Evolutionary conservation across 2,888 invertebrate genomes (phyloP), one percentile per base, ranked within the genome.

Genomic region (Zygogramma bicolorata): DNA sequence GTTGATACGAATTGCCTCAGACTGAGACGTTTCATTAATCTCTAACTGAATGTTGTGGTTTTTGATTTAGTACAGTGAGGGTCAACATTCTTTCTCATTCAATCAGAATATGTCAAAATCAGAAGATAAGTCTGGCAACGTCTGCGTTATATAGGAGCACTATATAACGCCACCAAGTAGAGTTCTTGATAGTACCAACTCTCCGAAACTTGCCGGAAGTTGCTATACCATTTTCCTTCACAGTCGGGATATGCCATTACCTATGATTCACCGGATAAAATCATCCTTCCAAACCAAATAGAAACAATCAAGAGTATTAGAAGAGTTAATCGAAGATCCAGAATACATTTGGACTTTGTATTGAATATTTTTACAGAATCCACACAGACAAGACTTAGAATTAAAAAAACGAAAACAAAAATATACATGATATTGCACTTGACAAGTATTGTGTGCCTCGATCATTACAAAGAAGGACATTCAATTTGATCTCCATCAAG

Each of bases 341-440:
- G 25, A 53, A 13, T 53, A 53, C 25, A 25, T 53, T 53, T 27
- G 63, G 18, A 65, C 22, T 10, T 59, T 57, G 1, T 15, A 20
- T 46, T 46, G 13, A 18, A 4, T 8, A 46, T 46, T 46, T 18
- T 20, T 46, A 20, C 20, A 10, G 46, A 1, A 68, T 42, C 66
- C 8, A 18, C 20, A 15, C 62, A 13, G 53, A n/a, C 31, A 38
- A 65, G 49, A 69, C 34, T 49, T 53, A 53, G 15, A 18, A 42
- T 8, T 42, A 42, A 18, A 53, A 53, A 38, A 3, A 2, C 18
- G 20, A 46, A 46, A 31, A 46, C 46, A 65, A 69, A 60, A 40
- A 68, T 40, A 62, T 70, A 70, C 65, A 68, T 70, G 70, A 65
- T 73, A 75, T 77, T 75, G 75, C 75, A 75, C 75, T 71, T 74